Conservation (phyloP, 1,140 invertebrate genomes). For the Saccostrea glomerata region DNA sequence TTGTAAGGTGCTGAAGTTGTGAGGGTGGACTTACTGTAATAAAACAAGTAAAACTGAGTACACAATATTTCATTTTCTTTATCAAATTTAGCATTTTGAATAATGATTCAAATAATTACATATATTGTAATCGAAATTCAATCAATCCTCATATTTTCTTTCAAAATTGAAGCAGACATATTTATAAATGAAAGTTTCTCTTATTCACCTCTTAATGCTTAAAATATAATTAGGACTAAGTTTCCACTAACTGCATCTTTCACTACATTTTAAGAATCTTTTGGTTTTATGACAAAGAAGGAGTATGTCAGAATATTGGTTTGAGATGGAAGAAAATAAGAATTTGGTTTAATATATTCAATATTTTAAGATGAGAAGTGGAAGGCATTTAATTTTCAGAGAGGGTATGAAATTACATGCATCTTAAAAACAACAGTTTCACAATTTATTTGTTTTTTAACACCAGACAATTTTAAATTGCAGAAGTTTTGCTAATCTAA, state of each 20-base stretch:
- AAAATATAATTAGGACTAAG: too few relatives aligned
- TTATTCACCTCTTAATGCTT: too few relatives aligned
- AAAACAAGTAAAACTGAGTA: not conserved
- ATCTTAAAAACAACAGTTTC: not conserved
- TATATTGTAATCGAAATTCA: too few relatives aligned
- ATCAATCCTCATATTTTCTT: too few relatives aligned
- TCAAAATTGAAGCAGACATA: too few relatives aligned
- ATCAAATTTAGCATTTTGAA: too few relatives aligned
- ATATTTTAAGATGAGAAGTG: not conserved
- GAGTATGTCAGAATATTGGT: not conserved
- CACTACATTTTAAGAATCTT: too few relatives aligned
- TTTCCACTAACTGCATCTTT: too few relatives aligned
- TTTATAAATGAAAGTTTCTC: too few relatives aligned
- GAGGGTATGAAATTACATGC: not conserved
- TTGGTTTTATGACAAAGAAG: not conserved
- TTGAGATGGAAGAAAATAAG: not conserved
- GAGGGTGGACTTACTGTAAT: slow-evolving; percentile 55
- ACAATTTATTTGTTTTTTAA: not conserved
- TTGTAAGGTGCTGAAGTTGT: slow-evolving; percentile 55
- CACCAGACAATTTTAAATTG: not conserved
- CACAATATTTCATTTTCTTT: too few relatives aligned
- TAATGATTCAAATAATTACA: too few relatives aligned
- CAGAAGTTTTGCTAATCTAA: not conserved
- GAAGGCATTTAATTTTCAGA: not conserved
- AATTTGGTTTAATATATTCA: not conserved